Conservation (phyloP, 2,797 vertebrate genomes). For the Tarsius wallacei region DNA sequence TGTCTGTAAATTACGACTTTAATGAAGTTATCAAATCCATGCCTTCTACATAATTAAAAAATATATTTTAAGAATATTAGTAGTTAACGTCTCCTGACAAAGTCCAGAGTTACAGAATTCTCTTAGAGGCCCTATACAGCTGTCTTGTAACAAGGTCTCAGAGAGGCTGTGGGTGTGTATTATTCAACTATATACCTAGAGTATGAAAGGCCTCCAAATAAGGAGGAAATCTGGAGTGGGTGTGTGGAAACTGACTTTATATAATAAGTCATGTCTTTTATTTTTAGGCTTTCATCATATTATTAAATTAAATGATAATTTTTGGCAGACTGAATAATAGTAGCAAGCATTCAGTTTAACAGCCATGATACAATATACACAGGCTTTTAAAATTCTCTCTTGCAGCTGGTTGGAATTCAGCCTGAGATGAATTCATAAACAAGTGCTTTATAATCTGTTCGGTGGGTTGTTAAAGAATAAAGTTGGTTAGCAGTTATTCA, state of each 20-base stretch:
- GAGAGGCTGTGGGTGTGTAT: not conserved
- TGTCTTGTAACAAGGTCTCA: not conserved
- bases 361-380: constrained; percentile 53
- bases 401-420: constrained; percentile 56
- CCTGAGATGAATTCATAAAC: constrained; percentile 65
- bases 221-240: constrained; percentile 6
- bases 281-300: constrained; percentile 63
- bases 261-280: constrained; percentile 55
- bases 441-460: constrained; percentile 67
- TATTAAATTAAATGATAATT: constrained; percentile 75
- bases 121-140: not conserved
- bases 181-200: not conserved
- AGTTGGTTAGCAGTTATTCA: not conserved
- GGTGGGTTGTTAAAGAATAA: constrained; percentile 40
- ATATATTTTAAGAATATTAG: not conserved
- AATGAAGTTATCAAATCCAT: not conserved
- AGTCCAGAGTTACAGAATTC: not conserved
- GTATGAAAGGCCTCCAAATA: constrained; percentile 48
- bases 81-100: constrained; percentile 13
- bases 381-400: constrained; percentile 53
- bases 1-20: not conserved
- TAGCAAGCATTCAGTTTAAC: constrained; percentile 55
- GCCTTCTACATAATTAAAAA: not conserved
- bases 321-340: constrained; percentile 70
- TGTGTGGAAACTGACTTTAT: not conserved